Evolutionary conservation across 2,888 invertebrate species (phyloP), one percentile per base, ranked within the genome.

Genomic region (Drosophila pseudotalamancana): DNA sequence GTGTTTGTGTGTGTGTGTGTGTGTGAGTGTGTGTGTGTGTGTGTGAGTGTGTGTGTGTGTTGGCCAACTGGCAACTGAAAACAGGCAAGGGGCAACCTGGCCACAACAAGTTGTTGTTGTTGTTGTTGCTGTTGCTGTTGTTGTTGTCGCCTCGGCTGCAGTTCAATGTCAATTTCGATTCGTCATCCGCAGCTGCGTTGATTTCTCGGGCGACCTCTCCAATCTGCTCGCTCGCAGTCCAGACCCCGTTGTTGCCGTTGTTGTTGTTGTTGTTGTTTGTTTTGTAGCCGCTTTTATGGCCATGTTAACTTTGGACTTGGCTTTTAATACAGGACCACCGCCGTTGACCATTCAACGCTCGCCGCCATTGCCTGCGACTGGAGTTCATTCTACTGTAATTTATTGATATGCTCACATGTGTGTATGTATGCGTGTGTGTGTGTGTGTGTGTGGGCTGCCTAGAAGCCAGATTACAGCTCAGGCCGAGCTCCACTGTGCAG

Each of bases 141-240:
- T 23, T 32, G 66, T 50, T 65, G 64, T 71, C 63, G 82, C 68
- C 66, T 73, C 64, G 63, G 53, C 69, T 68, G 69, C 77, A 74
- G 89, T 89, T 89, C 89, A 89, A 89, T 89, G 89, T 89, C 89
- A 89, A 88, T 89, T 89, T 79, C 84, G 87, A 89, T 89, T 89
- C 89, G 89, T 89, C 89, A 89, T 89, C 89, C 87, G 86, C 89
- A 89, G 89, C 89, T 89, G 89, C 88, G 87, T 84, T 83, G 87
- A 87, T 87, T 83, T 87, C 69, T 85, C 75, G 77, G 69, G 68
- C 84, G 84, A 77, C 87, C 87, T 62, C 65, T 70, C 80, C 83
- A 59, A 63, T 46, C 70, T 35, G 35, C 21, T 40, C 54, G 45
- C 32, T 16, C 32, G 8, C 31, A 48, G 48, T 32, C 16, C 21